phyloP scores from a whole-genome alignment of 2,888 invertebrate genomes.

The Melipona bicolor region DNA sequence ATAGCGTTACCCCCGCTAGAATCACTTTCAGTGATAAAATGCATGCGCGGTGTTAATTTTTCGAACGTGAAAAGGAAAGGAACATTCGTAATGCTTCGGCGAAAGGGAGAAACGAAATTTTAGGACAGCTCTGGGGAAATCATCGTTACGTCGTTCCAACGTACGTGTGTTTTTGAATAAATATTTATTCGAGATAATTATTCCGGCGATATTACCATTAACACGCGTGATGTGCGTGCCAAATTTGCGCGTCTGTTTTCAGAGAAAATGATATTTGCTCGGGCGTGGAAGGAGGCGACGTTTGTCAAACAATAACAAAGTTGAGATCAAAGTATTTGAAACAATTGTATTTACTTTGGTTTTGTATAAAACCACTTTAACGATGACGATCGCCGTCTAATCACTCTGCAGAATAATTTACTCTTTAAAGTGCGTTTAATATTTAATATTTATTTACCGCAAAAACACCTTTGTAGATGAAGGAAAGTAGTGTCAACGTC shows the following conservation, averaged over 20 bases:
- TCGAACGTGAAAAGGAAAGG: not conserved
- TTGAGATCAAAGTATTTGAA: not conserved
- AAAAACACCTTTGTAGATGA: no score
- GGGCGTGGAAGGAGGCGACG: not conserved
- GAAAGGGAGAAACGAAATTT: not conserved
- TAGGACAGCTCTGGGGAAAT: not conserved
- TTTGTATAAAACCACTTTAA: no score
- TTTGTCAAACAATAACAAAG: not conserved
- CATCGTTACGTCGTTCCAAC: not conserved
- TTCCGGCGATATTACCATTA: not conserved
- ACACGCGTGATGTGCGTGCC: not conserved
- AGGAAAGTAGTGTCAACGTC: no score
- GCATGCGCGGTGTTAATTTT: not conserved
- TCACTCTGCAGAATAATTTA: no score
- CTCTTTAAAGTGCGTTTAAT: no score
- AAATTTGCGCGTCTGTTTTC: not conserved
- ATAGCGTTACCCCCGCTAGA: no score
- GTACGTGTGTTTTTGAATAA: conserved; percentile 1
- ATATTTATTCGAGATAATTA: conserved; percentile 5
- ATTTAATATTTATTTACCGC: no score
- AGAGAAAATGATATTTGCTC: not conserved
- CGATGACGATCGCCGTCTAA: no score
- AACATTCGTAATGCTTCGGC: not conserved
- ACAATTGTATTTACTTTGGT: not conserved
- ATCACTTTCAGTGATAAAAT: no score